Evolutionary conservation across 2,888 invertebrate genomes (phyloP), one percentile per base, ranked within the genome.

Genomic region (Oxyteleia sp.): DNA sequence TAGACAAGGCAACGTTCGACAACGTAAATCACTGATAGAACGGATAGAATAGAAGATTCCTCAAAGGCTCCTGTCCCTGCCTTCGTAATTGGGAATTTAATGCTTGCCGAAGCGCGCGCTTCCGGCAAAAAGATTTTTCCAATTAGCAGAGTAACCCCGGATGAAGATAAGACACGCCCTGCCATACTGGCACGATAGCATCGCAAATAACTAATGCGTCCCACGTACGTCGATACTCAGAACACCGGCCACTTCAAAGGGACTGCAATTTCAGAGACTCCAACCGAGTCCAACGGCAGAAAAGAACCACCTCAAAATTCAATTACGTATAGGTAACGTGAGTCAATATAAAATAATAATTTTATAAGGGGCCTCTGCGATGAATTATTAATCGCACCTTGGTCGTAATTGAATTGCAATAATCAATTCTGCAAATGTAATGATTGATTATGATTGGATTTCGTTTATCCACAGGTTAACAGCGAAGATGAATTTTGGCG

Each of bases 91-190:
- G 88, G 87, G 68, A 87, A 88, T 87, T 90, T 87, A 89, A 89
- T 88, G 87, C 86, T 88, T 75, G 86, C 80, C 75, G 57, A 81
- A 75, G 69, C 84, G 84, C 75, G 76, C 57, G 84, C 71, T 78
- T 75, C 80, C 84, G 84, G 76, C 83, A 86, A 90, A 89, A 91
- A 90, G 87, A 90, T 90, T 91, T 89, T 87, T 89, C 90, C 90
- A 91, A 92, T 92, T 91, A 92, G 90, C 68, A 82, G 83, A 88
- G 89, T 88, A 87, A 87, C 85, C 57, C 55, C 18, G 81, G 88
- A 89, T 87, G 84, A 59, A 89, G 90, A 91, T 91, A 90, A 90
- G 90, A 89, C 91, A 90, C 89, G 88, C 86, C 86, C 84, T 83
- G 85, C 84, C 82, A 81, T 76, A 66, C 63, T 71, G 74, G 49